Percentiles rank a stretch among this genome's conserved stretches.
Evolutionary conservation across 2,113 vertebrate species (phyloP).

Genomic region (Callorhinus ursinus): DNA sequence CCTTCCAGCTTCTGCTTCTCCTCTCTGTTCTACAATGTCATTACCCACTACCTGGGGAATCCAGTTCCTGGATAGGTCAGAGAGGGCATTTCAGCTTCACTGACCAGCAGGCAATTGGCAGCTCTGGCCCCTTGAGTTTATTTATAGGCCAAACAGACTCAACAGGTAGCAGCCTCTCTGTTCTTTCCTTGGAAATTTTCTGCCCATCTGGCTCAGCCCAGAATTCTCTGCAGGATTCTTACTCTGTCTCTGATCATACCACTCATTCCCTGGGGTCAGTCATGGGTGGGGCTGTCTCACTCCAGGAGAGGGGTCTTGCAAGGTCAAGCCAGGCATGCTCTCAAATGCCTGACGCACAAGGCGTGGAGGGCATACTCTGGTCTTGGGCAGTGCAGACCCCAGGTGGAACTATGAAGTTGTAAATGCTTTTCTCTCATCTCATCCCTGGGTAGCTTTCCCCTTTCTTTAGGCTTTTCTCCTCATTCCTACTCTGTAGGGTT

Average conservation of each 20-base stretch:
- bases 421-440: neutral
- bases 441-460: neutral
- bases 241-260: neutral
- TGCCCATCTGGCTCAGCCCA: neutral
- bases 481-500: neutral
- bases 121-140: neutral
- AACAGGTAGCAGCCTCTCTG: neutral
- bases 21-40: neutral
- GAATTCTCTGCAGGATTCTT: neutral
- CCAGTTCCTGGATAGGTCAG: neutral
- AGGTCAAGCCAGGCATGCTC: neutral
- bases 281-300: neutral
- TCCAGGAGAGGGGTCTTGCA: neutral
- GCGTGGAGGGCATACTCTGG: neutral
- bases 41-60: neutral
- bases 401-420: neutral
- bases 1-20: constrained; percentile 25
- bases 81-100: neutral
- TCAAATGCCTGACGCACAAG: neutral
- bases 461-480: neutral
- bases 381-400: neutral
- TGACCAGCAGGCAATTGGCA: neutral
- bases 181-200: neutral
- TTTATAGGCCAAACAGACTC: constrained; percentile 19
- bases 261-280: neutral